Conservation (phyloP, 2,888 invertebrate genomes). For the Gymnocheta viridis region DNA sequence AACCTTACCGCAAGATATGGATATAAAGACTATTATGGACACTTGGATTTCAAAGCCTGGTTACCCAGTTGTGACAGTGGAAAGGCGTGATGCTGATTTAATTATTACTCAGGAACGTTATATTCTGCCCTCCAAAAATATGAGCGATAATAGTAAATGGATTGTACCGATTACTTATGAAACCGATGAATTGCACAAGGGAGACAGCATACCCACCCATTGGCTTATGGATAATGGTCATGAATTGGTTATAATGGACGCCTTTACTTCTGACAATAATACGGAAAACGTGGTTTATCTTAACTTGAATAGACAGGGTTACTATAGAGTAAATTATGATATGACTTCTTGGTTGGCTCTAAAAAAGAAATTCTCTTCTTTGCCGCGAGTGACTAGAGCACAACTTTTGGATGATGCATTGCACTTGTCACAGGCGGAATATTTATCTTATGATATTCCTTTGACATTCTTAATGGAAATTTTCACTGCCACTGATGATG, state of each 20-base stretch:
- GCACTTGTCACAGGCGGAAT: slow-evolving; percentile 84
- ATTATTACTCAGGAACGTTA: slow-evolving; percentile 80
- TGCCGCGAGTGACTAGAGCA: slow-evolving; percentile 85
- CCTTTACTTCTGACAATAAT: slow-evolving; percentile 75
- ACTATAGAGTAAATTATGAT: slow-evolving; percentile 87
- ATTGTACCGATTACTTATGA: slow-evolving; percentile 81
- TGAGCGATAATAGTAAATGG: slow-evolving; percentile 78
- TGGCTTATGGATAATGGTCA: slow-evolving; percentile 79
- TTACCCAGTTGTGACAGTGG: slow-evolving; percentile 85
- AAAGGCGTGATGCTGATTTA: slow-evolving; percentile 80
- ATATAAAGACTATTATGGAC: slow-evolving; percentile 85
- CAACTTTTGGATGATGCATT: slow-evolving; percentile 88
- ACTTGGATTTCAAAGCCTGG: slow-evolving; percentile 87
- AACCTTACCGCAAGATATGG: slow-evolving; percentile 81
- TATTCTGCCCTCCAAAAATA: slow-evolving; percentile 77
- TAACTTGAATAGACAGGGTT: slow-evolving; percentile 83
- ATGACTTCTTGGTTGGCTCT: slow-evolving; percentile 84
- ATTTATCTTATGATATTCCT: slow-evolving; percentile 84
- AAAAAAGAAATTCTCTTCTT: slow-evolving; percentile 83
- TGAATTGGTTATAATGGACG: slow-evolving; percentile 77
- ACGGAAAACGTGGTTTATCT: slow-evolving; percentile 80
- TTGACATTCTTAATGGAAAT: slow-evolving; percentile 83
- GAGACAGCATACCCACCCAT: slow-evolving; percentile 78
- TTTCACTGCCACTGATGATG: slow-evolving; percentile 83
- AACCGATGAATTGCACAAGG: slow-evolving; percentile 77